Conservation (phyloP, 2,113 vertebrate species). For the Pterocles burchelli region DNA sequence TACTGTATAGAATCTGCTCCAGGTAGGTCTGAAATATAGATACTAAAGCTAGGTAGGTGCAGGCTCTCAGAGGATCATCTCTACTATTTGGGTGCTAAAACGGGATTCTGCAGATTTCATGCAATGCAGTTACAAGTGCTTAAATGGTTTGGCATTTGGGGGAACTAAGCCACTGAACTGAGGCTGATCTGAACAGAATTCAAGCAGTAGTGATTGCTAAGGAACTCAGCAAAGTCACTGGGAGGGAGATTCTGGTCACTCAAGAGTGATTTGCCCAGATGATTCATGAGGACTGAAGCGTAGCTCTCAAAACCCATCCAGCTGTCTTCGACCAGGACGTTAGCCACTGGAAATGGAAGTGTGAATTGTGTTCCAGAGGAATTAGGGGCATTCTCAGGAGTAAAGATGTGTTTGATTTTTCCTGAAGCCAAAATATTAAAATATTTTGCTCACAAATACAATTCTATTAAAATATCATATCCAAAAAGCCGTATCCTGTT, state of each 20-base stretch:
- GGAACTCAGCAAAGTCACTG: not conserved
- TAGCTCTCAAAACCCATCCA: not conserved
- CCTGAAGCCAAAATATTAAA: not conserved
- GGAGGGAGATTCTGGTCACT: slow-evolving; percentile 13
- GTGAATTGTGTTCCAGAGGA: not conserved
- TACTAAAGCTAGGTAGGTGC: slow-evolving; percentile 8
- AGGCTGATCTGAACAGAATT: not conserved
- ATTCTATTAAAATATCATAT: too few species aligned
- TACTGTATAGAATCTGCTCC: slow-evolving; percentile 59
- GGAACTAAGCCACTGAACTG: not conserved
- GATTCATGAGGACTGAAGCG: not conserved
- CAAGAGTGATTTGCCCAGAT: not conserved
- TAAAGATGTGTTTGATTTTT: not conserved
- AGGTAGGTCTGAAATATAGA: slow-evolving; percentile 47
- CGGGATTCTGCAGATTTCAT: not conserved
- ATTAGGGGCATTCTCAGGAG: not conserved
- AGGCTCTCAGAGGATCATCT: not conserved
- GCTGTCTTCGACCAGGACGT: not conserved
- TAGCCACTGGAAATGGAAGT: not conserved
- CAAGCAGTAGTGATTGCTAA: not conserved
- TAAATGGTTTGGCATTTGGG: not conserved
- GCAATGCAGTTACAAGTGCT: not conserved
- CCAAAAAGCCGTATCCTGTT: slow-evolving; percentile 1
- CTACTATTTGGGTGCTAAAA: not conserved
- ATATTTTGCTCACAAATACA: not conserved